Evolutionary conservation across 2,797 vertebrate species (phyloP).

Genomic region (Gephyroberyx darwinii): DNA sequence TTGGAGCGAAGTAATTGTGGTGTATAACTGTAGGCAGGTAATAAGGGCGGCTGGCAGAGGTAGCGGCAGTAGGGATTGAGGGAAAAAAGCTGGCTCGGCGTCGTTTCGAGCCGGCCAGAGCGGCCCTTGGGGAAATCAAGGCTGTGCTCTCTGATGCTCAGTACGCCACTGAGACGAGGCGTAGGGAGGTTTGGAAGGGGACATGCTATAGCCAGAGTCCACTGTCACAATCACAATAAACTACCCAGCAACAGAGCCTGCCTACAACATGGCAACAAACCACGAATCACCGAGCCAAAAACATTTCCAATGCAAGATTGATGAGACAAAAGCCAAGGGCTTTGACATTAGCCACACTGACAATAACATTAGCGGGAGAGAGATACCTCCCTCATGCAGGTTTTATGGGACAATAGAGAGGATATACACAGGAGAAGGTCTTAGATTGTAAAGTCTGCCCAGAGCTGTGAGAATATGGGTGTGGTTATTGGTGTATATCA

Average conservation of each 20-base stretch:
- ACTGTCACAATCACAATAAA: conserved; percentile 58
- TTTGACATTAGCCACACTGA: conserved; percentile 56
- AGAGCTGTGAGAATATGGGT: conserved; percentile 3
- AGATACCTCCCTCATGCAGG: conserved; percentile 38
- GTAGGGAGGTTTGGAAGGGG: conserved; percentile 3
- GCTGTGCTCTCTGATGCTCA: conserved; percentile 55
- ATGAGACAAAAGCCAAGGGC: conserved; percentile 38
- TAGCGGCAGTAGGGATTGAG: conserved; percentile 34
- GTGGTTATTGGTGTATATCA: conserved; percentile 21
- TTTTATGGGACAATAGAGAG: conserved; percentile 59
- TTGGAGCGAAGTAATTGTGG: conserved; percentile 61
- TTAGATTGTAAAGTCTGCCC: conserved; percentile 32
- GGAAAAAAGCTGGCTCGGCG: conserved; percentile 41
- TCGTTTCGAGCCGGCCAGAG: conserved; percentile 48
- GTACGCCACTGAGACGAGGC: conserved; percentile 46
- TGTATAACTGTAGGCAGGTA: conserved; percentile 68
- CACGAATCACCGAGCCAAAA: conserved; percentile 32
- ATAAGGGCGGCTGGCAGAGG: conserved; percentile 64
- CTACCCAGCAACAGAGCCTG: conserved; percentile 28
- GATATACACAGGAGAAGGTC: conserved; percentile 43
- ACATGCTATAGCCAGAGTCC: conserved; percentile 43
- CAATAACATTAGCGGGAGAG: conserved; percentile 47
- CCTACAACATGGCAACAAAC: conserved; percentile 9
- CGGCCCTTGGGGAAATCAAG: conserved; percentile 77
- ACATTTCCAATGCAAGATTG: conserved; percentile 42